Evolutionary conservation across 2,888 invertebrate species (phyloP), one percentile per base, ranked within the genome.

Genomic region (Euplagia quadripunctaria): DNA sequence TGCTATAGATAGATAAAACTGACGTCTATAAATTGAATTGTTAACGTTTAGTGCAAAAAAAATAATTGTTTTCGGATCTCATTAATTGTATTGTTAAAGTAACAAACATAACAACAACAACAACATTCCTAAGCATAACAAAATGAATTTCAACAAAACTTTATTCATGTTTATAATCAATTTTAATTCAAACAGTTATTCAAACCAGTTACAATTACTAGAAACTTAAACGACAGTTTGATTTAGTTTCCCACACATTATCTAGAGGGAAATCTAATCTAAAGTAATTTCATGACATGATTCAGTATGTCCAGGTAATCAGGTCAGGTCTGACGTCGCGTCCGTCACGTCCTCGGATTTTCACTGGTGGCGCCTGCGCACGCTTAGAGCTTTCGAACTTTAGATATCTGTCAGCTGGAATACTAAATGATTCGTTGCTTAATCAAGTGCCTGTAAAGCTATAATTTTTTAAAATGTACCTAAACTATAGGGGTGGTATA

Each of bases 361-460:
- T 73, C 74, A 71, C 73, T 61, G 63, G 74, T 63, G 64, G 41
- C 43, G 46, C 66, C 8, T 68, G 68, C 74, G 72, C 70, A 11
- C 9, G 55, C 71, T 66, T 71, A 65, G 17, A 78, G 85, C 83
- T 85, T 84, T 85, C 84, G 70, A 76, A 64, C 9, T 84, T 80
- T 75, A 77, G 67, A 81, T 73, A 78, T 74, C 74, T 20, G 41
- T 51, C 55, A n/a, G 55, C 17, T 71, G 6, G 16, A 51, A 67
- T 67, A 43, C 16, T 61, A 43, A 7, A n/a, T 31, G 51, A n/a
- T 11, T 72, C 63, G 55, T 43, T 71, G 65, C 6, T 41, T 65
- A 17, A 49, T 43, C 20, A 11, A 65, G n/a, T 9, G 20, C 20
- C n/a, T 20, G 4, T 58, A 20, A 58, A 20, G 20, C 58, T 31